Evolutionary conservation across 2,888 invertebrate species (phyloP), one percentile per base, ranked within the genome.

Genomic region (Agonum fuliginosum): DNA sequence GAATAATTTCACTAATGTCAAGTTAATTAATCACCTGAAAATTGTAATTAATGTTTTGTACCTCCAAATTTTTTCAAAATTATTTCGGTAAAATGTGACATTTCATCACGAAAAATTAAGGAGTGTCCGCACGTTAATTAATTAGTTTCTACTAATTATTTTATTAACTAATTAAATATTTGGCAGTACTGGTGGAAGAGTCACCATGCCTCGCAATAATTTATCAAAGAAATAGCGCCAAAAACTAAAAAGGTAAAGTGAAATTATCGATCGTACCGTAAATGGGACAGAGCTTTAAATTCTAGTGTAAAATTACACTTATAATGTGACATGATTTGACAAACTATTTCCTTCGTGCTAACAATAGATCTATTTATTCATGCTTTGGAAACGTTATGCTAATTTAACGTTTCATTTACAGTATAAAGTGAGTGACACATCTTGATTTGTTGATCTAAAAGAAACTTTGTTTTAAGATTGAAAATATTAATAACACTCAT

Each of bases 231-330:
- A 54, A 54, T 54, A 12, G 24, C 12, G 0, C 22, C n/a, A 8
- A 3, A 10, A 4, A n/a, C 3, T n/a, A n/a, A 24, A 10, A 12
- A 2, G 22, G 12, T 12, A 12, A 17, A 48, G 17, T 6, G 8
- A 48, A 48, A 22, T 54, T 54, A 54, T 54, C 10, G 54, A 54
- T 54, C 54, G 22, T 54, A 48, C 48, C 48, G 17, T 48, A 54
- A 54, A 54, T 54, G 6, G 54, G 24, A 24, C 54, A 54, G 24
- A 24, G 54, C 24, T 54, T 54, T 54, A 54, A 54, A 54, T 54
- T 54, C 12, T 54, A 48, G 54, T 24, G 54, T 24, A 54, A 54
- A 24, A 24, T 54, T 24, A 24, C 54, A 54, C 24, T 24, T 54
- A 12, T 20, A 37, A 37, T n/a, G 54, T 24, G 24, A 54, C 54